Evolutionary conservation across 2,113 vertebrate genomes (phyloP).

Genomic region (Triplophysa dalaica): DNA sequence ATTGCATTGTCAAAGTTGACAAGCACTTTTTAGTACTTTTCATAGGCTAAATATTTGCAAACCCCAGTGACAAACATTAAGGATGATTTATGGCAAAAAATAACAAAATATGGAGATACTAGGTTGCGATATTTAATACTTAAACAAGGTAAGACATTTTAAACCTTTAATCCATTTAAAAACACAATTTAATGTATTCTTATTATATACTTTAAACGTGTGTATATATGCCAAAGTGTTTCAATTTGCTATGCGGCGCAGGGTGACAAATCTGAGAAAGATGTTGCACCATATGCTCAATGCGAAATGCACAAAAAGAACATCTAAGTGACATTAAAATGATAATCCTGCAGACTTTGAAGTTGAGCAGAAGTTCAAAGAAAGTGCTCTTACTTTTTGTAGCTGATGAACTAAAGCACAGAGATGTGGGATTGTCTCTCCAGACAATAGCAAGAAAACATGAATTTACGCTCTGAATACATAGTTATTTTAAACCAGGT

Average conservation of each 20-base stretch:
- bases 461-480: slow-evolving; percentile 44
- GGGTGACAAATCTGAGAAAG: slow-evolving; percentile 4
- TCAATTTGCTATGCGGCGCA: background rate
- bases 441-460: slow-evolving; percentile 18
- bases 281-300: background rate
- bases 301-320: background rate
- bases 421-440: slow-evolving; percentile 42
- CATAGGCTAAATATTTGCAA: no score
- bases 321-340: slow-evolving; percentile 5
- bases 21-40: no score
- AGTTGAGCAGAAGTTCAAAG: slow-evolving; percentile 24
- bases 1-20: no score
- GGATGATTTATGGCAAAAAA: no score
- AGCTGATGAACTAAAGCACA: slow-evolving; percentile 38
- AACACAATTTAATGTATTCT: no score
- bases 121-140: no score
- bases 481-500: slow-evolving; percentile 49
- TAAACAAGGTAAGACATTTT: no score
- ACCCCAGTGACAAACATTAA: no score
- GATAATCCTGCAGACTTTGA: slow-evolving; percentile 24
- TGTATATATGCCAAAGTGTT: background rate
- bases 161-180: no score
- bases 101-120: no score
- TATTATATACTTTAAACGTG: no score
- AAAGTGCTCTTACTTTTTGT: slow-evolving; percentile 11